Evolutionary conservation across 2,888 invertebrate genomes (phyloP).

Genomic region (Euspilapteryx auroguttella): DNA sequence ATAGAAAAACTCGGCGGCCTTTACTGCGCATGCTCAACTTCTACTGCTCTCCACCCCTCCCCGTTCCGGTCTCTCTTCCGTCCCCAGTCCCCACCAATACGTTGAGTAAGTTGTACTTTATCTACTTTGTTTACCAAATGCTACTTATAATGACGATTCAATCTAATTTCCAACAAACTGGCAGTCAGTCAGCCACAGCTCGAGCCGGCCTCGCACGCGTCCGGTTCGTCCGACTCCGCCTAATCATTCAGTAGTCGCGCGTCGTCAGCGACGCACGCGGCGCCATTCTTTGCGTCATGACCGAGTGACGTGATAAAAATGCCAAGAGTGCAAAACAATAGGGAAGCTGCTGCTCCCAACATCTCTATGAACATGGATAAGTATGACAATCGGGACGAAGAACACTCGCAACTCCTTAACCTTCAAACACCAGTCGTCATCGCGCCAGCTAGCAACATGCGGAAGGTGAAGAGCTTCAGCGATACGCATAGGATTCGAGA

Average conservation of each 20-base stretch:
- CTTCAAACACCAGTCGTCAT: slow-evolving; percentile 31
- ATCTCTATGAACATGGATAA: slow-evolving; percentile 46
- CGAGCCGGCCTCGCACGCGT: slow-evolving; percentile 86
- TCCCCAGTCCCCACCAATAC: slow-evolving; percentile 22
- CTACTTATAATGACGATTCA: slow-evolving; percentile 41
- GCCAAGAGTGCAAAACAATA: slow-evolving; percentile 41
- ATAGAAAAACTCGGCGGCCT: too few relatives aligned
- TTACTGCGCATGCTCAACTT: slow-evolving; percentile 78
- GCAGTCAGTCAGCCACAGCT: slow-evolving; percentile 41
- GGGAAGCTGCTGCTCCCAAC: slow-evolving; percentile 43
- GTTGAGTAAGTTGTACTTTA: too few relatives aligned
- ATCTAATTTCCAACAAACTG: slow-evolving; percentile 15
- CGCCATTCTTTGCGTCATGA: slow-evolving; percentile 43
- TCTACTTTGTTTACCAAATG: slow-evolving; percentile 57
- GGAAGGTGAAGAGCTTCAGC: slow-evolving; percentile 54
- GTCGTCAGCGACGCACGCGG: slow-evolving; percentile 48
- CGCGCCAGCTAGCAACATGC: slow-evolving; percentile 51
- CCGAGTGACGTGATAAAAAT: slow-evolving; percentile 52
- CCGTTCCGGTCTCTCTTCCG: slow-evolving; percentile 15
- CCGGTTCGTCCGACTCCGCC: slow-evolving; percentile 33
- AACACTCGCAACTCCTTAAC: slow-evolving; percentile 38
- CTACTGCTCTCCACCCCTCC: slow-evolving; percentile 86
- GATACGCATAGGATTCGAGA: slow-evolving; percentile 51
- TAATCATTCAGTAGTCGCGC: slow-evolving; percentile 35
- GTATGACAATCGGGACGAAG: slow-evolving; percentile 34